phyloP scores from a whole-genome alignment of 2,888 invertebrate genomes.

The Polyommatus icarus region DNA sequence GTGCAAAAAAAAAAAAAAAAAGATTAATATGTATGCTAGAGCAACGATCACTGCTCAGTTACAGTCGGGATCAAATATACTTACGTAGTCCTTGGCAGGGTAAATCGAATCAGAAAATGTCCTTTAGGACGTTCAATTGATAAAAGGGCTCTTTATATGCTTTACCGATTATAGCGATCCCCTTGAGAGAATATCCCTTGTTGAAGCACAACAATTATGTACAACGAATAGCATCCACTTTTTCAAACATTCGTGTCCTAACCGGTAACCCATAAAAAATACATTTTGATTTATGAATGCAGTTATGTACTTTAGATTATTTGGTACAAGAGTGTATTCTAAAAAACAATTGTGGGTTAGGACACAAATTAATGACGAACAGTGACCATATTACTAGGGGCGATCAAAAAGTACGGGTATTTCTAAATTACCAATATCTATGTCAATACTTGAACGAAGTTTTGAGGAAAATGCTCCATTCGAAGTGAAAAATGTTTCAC shows the following conservation, averaged over 20 bases:
- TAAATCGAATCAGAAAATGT: constrained; percentile 33
- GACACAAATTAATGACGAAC: too few species aligned
- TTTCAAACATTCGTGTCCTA: too few species aligned
- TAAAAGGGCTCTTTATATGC: constrained; percentile 33
- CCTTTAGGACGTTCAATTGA: constrained; percentile 33
- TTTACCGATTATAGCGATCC: constrained; percentile 26
- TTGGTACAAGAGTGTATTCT: too few species aligned
- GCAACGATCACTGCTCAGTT: neutral
- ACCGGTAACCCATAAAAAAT: too few species aligned
- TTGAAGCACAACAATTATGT: constrained; percentile 18
- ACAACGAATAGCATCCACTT: too few species aligned
- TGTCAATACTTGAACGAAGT: neutral
- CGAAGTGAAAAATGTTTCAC: neutral
- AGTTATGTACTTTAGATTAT: too few species aligned
- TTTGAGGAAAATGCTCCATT: neutral
- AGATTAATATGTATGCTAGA: neutral
- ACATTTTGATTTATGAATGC: too few species aligned
- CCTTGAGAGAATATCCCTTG: constrained; percentile 17
- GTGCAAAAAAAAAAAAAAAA: too few species aligned
- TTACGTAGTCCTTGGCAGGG: constrained; percentile 23
- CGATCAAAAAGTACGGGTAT: too few species aligned
- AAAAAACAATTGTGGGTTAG: too few species aligned
- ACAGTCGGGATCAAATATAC: constrained; percentile 3
- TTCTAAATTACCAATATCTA: too few species aligned
- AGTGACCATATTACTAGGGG: too few species aligned